These are phyloP conservation scores for Harpagoxenus sublaevis DNA, from an alignment of 2,888 invertebrate species.

Conservation along the genomic window DNA sequence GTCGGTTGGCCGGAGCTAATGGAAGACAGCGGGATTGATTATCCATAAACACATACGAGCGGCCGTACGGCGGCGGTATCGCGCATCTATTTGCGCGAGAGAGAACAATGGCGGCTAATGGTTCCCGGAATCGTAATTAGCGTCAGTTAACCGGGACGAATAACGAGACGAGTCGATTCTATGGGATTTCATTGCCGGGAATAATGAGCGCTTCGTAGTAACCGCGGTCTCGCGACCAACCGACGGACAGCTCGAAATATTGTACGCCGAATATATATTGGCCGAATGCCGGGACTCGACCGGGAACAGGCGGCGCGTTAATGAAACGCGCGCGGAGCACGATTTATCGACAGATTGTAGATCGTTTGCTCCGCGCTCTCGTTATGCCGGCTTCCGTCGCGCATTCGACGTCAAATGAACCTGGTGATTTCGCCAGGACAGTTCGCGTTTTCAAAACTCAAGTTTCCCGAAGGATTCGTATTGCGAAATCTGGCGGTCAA, in stretches of 20 bases:
- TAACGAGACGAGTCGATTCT: slow-evolving; percentile 59
- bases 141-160: slow-evolving; percentile 61
- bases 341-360: slow-evolving; percentile 61
- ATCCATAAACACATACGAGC: slow-evolving; percentile 52
- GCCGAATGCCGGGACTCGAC: slow-evolving; percentile 35
- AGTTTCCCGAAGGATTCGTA: not conserved
- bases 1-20: slow-evolving; percentile 11
- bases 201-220: slow-evolving; percentile 59
- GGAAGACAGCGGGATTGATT: slow-evolving; percentile 50
- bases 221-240: slow-evolving; percentile 43
- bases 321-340: slow-evolving; percentile 30
- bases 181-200: slow-evolving; percentile 63
- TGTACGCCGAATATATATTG: slow-evolving; percentile 51
- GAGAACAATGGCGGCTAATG: slow-evolving; percentile 62
- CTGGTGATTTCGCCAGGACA: not conserved
- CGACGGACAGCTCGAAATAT: slow-evolving; percentile 51
- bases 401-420: slow-evolving; percentile 3
- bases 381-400: slow-evolving; percentile 28
- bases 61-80: slow-evolving; percentile 21
- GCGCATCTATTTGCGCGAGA: slow-evolving; percentile 31
- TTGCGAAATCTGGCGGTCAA: not conserved
- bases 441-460: not conserved
- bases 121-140: slow-evolving; percentile 62
- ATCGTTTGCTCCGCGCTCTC: slow-evolving; percentile 50
- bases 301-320: slow-evolving; percentile 35